Conservation (phyloP, 2,113 vertebrate genomes). For the Hylia prasina region DNA sequence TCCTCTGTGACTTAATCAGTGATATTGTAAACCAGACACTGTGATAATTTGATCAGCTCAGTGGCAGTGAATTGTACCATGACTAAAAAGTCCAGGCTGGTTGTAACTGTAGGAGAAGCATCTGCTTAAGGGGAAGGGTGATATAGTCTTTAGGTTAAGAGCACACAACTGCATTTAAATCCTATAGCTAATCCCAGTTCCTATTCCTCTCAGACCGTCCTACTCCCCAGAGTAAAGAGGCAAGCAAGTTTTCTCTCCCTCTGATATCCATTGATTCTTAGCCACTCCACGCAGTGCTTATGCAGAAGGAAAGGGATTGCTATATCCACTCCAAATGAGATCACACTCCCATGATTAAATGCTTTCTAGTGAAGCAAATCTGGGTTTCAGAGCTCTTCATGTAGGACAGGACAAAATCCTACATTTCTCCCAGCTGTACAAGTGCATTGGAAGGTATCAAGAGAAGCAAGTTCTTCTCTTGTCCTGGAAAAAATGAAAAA, state of each 20-base stretch:
- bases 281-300: background rate
- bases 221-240: background rate
- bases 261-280: background rate
- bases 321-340: background rate
- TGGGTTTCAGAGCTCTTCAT: background rate
- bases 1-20: constrained; percentile 62
- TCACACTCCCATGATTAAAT: background rate
- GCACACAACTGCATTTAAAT: background rate
- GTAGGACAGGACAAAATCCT: background rate
- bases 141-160: background rate
- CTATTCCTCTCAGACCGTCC: background rate
- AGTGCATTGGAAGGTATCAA: rapidly evolving
- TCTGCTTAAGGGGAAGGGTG: background rate
- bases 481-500: background rate
- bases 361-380: background rate
- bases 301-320: background rate
- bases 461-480: background rate
- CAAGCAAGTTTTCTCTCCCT: background rate
- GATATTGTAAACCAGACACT: constrained; percentile 62
- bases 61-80: constrained; percentile 34
- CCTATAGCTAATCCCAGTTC: background rate
- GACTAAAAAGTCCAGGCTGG: constrained; percentile 14
- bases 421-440: background rate
- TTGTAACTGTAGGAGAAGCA: background rate
- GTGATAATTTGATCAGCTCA: constrained; percentile 59